These are phyloP conservation scores for Enteromius argenteus DNA, from an alignment of 2,797 vertebrate species.

Conservation along the genomic window DNA sequence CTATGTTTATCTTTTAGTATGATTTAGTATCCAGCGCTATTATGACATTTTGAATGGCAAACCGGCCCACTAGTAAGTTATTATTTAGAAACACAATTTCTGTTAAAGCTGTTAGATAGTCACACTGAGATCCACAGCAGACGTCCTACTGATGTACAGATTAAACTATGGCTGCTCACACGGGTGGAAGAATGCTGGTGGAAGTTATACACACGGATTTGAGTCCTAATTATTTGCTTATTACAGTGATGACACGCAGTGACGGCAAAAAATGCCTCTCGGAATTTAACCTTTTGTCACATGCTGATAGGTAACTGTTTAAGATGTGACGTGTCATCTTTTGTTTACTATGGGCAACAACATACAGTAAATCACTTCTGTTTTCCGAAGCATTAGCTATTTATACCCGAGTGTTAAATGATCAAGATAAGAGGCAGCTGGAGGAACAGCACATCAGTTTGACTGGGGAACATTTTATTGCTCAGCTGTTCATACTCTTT, in stretches of 20 bases:
- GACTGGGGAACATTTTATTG: not conserved
- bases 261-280: not conserved
- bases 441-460: not conserved
- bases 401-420: constrained; percentile 4
- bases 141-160: not conserved
- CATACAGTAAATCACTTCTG: constrained; percentile 2
- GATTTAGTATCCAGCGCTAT: not conserved
- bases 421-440: constrained; percentile 18
- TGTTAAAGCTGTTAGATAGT: constrained; percentile 10
- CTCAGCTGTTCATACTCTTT: constrained; percentile 12
- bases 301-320: not conserved
- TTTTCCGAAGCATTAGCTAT: not conserved
- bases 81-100: not conserved
- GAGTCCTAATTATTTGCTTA: constrained; percentile 43
- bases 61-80: not conserved
- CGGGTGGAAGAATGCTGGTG: not conserved
- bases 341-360: not conserved
- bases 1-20: constrained; percentile 10
- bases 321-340: not conserved
- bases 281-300: not conserved
- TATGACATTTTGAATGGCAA: not conserved
- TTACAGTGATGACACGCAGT: constrained; percentile 13
- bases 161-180: constrained; percentile 33
- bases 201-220: constrained; percentile 31
- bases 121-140: not conserved